A percentile compares a stretch with the other conserved stretches of the same genome.
These are phyloP conservation scores for Odontocolon sp. DNA, from an alignment of 2,888 invertebrate species.

Conservation along the genomic window DNA sequence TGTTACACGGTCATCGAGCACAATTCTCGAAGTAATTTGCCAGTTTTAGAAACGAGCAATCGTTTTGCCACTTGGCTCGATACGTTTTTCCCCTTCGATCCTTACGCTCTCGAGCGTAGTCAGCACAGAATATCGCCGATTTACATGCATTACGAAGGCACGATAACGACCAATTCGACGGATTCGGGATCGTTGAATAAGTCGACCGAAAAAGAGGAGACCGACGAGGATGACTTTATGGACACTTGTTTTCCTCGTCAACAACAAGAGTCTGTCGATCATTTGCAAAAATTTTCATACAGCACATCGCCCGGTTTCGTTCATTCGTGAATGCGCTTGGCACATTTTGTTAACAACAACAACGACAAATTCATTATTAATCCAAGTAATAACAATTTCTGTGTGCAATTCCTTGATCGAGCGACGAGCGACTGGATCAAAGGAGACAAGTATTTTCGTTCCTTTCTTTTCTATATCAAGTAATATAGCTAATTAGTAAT, in stretches of 20 bases:
- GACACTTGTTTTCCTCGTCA: slow-evolving; percentile 61
- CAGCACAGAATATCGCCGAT: slow-evolving; percentile 79
- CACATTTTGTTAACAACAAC: not conserved
- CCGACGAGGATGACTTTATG: slow-evolving; percentile 67
- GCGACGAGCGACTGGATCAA: slow-evolving; percentile 20
- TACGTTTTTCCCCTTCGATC: slow-evolving; percentile 95
- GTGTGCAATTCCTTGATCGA: slow-evolving; percentile 38
- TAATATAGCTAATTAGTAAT: slow-evolving; percentile 4
- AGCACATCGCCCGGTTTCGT: slow-evolving; percentile 65
- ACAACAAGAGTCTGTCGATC: slow-evolving; percentile 54
- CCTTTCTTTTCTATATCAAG: not conserved
- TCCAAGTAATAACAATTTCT: not conserved
- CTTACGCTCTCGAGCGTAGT: slow-evolving; percentile 87
- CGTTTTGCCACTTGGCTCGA: slow-evolving; percentile 82
- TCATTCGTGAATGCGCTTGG: slow-evolving; percentile 49
- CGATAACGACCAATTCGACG: slow-evolving; percentile 13
- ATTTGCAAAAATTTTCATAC: slow-evolving; percentile 63
- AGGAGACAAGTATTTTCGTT: slow-evolving; percentile 8
- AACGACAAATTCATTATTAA: not conserved
- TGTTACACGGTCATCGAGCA: slow-evolving; percentile 95
- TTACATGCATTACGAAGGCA: slow-evolving; percentile 82
- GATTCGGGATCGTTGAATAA: slow-evolving; percentile 27
- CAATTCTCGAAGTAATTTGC: slow-evolving; percentile 86
- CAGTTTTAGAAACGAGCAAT: slow-evolving; percentile 83
- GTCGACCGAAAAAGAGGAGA: slow-evolving; percentile 52